A percentile compares a stretch with the other conserved stretches of the same genome.
Evolutionary conservation across 2,797 vertebrate genomes (phyloP).

Genomic region (Pelodytes ibericus): DNA sequence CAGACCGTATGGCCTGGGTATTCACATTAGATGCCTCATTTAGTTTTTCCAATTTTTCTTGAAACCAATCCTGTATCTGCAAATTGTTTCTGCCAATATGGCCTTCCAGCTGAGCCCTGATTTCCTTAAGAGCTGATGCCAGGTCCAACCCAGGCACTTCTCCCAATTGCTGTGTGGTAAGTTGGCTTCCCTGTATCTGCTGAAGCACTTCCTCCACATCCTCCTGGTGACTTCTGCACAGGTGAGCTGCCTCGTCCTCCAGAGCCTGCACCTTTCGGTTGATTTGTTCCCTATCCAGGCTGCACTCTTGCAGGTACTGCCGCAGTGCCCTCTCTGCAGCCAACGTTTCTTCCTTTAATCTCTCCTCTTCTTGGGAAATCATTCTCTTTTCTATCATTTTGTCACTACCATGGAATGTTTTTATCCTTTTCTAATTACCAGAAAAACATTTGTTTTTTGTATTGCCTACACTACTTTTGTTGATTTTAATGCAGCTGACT

Average conservation of each 20-base stretch:
- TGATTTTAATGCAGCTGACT: no score
- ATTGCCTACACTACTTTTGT: no score
- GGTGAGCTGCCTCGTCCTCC: constrained; percentile 81
- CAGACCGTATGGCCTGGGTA: constrained; percentile 83
- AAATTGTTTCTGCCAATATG: constrained; percentile 78
- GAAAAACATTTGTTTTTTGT: no score
- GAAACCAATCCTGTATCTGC: constrained; percentile 88
- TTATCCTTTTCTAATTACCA: no score
- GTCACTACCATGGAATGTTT: no score
- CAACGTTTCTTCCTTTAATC: constrained; percentile 79
- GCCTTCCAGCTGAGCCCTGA: constrained; percentile 86
- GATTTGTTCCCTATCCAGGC: constrained; percentile 75
- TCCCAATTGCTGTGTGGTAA: constrained; percentile 69
- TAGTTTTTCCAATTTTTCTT: constrained; percentile 85
- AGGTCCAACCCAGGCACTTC: constrained; percentile 77
- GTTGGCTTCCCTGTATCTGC: constrained; percentile 77
- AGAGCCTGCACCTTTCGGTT: constrained; percentile 81
- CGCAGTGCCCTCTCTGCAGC: constrained; percentile 80
- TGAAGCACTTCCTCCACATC: constrained; percentile 83
- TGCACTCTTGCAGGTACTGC: constrained; percentile 79
- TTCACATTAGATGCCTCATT: constrained; percentile 84
- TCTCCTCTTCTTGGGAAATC: constrained; percentile 82
- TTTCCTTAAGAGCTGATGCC: constrained; percentile 86
- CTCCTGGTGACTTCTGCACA: constrained; percentile 84
- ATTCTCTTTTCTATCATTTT: no score